Conservation (phyloP, 2,888 invertebrate genomes). For the Agrenia bidenticulata region DNA sequence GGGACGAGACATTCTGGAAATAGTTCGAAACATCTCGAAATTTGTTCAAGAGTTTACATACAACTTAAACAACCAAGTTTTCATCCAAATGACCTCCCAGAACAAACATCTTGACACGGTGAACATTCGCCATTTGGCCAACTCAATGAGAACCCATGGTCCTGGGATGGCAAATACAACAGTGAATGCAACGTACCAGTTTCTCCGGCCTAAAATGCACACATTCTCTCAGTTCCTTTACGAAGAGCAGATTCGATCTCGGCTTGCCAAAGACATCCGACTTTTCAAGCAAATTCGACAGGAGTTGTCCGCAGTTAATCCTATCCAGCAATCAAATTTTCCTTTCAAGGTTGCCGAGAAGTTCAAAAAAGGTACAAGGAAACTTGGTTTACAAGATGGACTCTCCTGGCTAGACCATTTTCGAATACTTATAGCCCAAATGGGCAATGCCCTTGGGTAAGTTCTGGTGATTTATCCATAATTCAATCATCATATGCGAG, state of each 20-base stretch:
- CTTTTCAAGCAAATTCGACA: not conserved
- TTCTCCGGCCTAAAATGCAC: constrained; percentile 86
- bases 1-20: constrained; percentile 93
- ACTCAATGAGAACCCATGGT: constrained; percentile 95
- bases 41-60: constrained; percentile 93
- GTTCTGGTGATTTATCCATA: too few species aligned
- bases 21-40: constrained; percentile 92
- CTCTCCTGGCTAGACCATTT: constrained; percentile 90
- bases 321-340: constrained; percentile 57
- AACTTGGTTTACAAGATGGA: constrained; percentile 80
- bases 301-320: not conserved
- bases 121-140: constrained; percentile 90
- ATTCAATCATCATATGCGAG: too few species aligned
- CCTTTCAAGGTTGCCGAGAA: constrained; percentile 89
- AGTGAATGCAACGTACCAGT: constrained; percentile 88
- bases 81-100: constrained; percentile 85
- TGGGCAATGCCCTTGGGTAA: constrained; percentile 62
- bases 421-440: constrained; percentile 85
- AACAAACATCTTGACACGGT: constrained; percentile 95
- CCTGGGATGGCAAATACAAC: constrained; percentile 69
- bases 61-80: constrained; percentile 94
- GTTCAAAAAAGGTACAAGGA: constrained; percentile 86
- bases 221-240: constrained; percentile 95
- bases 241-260: constrained; percentile 95
- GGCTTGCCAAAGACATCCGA: constrained; percentile 60